Evolutionary conservation across 1,140 invertebrate species (phyloP).

Genomic region (Homalodisca vitripennis): DNA sequence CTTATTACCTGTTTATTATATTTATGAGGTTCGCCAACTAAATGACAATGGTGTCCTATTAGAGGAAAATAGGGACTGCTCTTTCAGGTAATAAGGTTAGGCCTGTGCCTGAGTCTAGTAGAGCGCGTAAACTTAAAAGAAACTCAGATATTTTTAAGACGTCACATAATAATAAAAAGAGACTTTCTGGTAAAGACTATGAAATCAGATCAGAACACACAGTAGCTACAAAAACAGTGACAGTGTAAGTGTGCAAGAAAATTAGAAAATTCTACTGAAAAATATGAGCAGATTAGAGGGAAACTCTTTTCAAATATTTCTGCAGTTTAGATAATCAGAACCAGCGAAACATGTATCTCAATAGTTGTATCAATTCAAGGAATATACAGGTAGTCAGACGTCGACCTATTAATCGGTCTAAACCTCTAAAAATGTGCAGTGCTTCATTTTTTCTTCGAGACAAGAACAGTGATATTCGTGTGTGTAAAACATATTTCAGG

Average conservation of each 20-base stretch:
- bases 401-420: not conserved
- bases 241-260: not conserved
- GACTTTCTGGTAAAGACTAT: not conserved
- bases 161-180: not conserved
- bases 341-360: not conserved
- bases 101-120: not conserved
- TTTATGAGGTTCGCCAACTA: no score
- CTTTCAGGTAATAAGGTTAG: not conserved
- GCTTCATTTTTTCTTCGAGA: constrained; percentile 4
- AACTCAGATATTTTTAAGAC: not conserved
- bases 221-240: not conserved
- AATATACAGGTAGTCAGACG: not conserved
- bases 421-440: not conserved
- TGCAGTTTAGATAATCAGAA: not conserved
- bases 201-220: not conserved
- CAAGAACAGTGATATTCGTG: constrained; percentile 21
- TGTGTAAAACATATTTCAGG: no score
- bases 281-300: not conserved
- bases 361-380: not conserved
- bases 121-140: not conserved
- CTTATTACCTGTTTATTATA: no score
- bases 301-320: not conserved
- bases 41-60: no score
- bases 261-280: no score
- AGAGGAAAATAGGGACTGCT: not conserved